Evolutionary conservation across 1,140 invertebrate species (phyloP), one percentile per base, ranked within the genome.

Genomic region (Pseudachorutes palmiensis): DNA sequence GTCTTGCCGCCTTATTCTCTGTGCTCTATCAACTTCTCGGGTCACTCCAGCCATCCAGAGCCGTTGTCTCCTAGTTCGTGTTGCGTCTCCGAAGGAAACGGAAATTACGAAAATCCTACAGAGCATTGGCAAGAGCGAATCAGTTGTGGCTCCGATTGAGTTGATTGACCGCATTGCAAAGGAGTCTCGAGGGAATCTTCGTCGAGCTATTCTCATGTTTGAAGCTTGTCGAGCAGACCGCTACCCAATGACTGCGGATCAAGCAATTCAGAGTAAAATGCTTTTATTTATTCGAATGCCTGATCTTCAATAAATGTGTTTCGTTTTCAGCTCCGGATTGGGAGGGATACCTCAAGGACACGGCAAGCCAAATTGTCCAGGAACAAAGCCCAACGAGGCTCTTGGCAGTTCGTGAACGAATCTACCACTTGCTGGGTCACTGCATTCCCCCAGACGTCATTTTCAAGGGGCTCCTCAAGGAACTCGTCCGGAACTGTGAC

Each of bases 1-100:
- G 19, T 96, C 94, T 9, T 99, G 97, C 80, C 86, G 97, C 31
- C 79, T 99, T 0, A 96, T 99, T 76, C 81, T 99, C 0, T 93
- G 92, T 75, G 91, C 93, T 5, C 96, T 97, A 77, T 97, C 94
- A 3, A 94, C 89, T 28, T 97, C 93, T 41, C 84, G 90, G 75
- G 92, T 99, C 1, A 94, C 97, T 74, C 93, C 94, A 19, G 94
- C 97, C 24, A 96, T 99, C 68, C 84, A 87, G 68, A 98, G 94
- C 68, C 83, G 97, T 77, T 99, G 96, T 80, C 83, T 99, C 28
- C 87, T 87, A 26, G 86, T 99, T 55, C 81, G 96, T 72, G 88
- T 99, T 5, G 82, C 94, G 24, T 92, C 97, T 2, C 96, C 97
- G 2, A 85, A 84, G 19, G 77, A 84, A 65, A 80, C 84, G 22